phyloP scores from a whole-genome alignment of 2,113 vertebrate species.

The Nyctereutes procyonoides region DNA sequence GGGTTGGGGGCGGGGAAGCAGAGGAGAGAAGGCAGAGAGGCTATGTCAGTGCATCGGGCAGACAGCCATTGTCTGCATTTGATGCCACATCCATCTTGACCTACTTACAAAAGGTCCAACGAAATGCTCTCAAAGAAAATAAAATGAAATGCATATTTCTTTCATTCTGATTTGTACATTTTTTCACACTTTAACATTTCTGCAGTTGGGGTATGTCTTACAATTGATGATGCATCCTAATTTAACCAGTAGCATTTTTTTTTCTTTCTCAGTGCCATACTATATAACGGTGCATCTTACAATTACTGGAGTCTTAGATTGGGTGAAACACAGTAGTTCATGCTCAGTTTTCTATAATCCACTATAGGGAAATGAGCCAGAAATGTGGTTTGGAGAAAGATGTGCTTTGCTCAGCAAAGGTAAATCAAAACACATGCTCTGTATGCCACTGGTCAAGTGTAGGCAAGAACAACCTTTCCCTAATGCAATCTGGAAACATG shows the following conservation, averaged over 20 bases:
- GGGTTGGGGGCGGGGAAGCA: no score
- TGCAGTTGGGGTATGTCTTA: background rate
- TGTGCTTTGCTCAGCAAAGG: background rate
- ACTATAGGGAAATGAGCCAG: background rate
- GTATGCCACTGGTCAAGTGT: background rate
- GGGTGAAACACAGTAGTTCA: background rate
- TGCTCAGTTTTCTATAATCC: background rate
- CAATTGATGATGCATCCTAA: background rate
- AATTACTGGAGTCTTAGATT: background rate
- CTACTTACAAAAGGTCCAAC: background rate
- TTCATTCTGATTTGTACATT: background rate
- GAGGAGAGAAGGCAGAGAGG: background rate
- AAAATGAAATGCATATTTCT: background rate
- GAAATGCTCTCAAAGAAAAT: background rate
- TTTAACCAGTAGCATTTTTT: background rate
- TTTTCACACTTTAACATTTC: background rate
- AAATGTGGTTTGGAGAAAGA: background rate
- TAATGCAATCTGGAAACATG: background rate
- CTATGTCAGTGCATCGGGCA: background rate
- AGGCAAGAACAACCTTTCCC: background rate
- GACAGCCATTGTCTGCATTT: background rate
- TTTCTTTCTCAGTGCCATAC: background rate
- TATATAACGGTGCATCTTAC: background rate
- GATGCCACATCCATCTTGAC: background rate
- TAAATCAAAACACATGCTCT: background rate